Percentiles rank a stretch among this genome's conserved stretches.
Conservation (phyloP, 2,888 invertebrate genomes). For the Drosophila atripex region DNA sequence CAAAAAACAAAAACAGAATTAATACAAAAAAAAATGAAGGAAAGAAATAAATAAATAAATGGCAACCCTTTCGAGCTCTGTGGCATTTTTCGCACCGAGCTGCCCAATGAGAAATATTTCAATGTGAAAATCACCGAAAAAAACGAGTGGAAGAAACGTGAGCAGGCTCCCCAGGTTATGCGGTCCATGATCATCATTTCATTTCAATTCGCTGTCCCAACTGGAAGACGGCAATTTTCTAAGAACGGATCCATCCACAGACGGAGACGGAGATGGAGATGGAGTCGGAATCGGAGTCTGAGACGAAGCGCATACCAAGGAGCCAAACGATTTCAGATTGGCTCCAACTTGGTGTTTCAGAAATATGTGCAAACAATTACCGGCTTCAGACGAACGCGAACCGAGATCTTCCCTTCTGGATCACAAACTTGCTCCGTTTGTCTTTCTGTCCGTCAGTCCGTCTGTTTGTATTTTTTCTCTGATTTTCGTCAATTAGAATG, state of each 20-base stretch:
- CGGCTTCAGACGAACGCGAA: slow-evolving; percentile 43
- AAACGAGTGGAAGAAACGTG: slow-evolving; percentile 33
- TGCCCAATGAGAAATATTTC: slow-evolving; percentile 65
- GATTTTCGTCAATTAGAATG: slow-evolving; percentile 77
- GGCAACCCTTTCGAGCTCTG: slow-evolving; percentile 21
- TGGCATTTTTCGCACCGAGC: slow-evolving; percentile 74
- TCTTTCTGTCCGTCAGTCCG: slow-evolving; percentile 48
- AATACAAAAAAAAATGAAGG: slow-evolving; percentile 24
- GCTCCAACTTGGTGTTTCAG: slow-evolving; percentile 71
- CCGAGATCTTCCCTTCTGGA: slow-evolving; percentile 34
- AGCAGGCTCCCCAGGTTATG: slow-evolving; percentile 35
- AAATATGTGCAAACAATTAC: slow-evolving; percentile 79
- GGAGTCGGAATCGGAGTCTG: background rate
- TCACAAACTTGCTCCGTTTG: slow-evolving; percentile 12
- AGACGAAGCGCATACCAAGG: slow-evolving; percentile 70
- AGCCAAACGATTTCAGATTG: slow-evolving; percentile 59
- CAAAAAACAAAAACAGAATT: slow-evolving; percentile 25
- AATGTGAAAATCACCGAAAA: slow-evolving; percentile 76
- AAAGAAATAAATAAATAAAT: slow-evolving; percentile 21
- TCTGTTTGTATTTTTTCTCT: slow-evolving; percentile 53
- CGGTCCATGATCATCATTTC: slow-evolving; percentile 66
- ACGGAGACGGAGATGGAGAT: slow-evolving; percentile 47
- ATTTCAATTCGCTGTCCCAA: slow-evolving; percentile 66
- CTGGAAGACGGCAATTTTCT: slow-evolving; percentile 75
- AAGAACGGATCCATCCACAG: slow-evolving; percentile 52